Evolutionary conservation across 1,140 invertebrate genomes (phyloP).

Genomic region (Scaptodrosophila lebanonensis): DNA sequence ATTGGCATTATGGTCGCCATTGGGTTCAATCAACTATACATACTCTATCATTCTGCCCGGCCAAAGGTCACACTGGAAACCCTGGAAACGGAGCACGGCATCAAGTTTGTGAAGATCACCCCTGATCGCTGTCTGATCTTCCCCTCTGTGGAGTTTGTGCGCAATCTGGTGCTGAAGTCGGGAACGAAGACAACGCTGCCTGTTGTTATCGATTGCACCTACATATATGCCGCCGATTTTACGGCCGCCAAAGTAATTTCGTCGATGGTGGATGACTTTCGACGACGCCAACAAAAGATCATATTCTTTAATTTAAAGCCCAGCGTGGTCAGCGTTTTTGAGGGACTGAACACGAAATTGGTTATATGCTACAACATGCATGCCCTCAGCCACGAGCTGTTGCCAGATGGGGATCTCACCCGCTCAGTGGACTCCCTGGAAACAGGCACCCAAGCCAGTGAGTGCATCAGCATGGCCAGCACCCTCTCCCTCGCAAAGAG

Average conservation of each 20-base stretch:
- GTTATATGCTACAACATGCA: constrained; percentile 85
- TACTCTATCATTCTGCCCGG: constrained; percentile 92
- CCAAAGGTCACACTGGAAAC: constrained; percentile 89
- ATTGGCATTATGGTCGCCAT: constrained; percentile 94
- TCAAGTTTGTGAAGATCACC: constrained; percentile 87
- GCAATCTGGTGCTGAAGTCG: constrained; percentile 88
- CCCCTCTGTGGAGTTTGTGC: constrained; percentile 91
- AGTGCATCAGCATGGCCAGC: constrained; percentile 56
- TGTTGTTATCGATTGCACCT: constrained; percentile 90
- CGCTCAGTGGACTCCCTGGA: constrained; percentile 53
- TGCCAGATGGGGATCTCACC: constrained; percentile 57
- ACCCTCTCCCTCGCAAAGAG: constrained; percentile 3
- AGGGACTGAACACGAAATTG: constrained; percentile 84
- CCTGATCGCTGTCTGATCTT: constrained; percentile 92
- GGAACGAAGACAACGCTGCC: constrained; percentile 82
- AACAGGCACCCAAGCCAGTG: constrained; percentile 23
- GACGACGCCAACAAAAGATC: constrained; percentile 82
- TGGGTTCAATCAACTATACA: constrained; percentile 89
- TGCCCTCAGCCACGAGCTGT: constrained; percentile 82
- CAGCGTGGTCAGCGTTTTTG: constrained; percentile 87
- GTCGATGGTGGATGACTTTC: constrained; percentile 85
- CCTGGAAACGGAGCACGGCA: constrained; percentile 81
- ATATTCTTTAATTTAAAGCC: constrained; percentile 90
- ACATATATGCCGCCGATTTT: constrained; percentile 89
- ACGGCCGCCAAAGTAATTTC: constrained; percentile 87